Percentiles rank a stretch among this genome's conserved stretches.
Conservation (phyloP, 2,888 invertebrate species). For the Dione juno region DNA sequence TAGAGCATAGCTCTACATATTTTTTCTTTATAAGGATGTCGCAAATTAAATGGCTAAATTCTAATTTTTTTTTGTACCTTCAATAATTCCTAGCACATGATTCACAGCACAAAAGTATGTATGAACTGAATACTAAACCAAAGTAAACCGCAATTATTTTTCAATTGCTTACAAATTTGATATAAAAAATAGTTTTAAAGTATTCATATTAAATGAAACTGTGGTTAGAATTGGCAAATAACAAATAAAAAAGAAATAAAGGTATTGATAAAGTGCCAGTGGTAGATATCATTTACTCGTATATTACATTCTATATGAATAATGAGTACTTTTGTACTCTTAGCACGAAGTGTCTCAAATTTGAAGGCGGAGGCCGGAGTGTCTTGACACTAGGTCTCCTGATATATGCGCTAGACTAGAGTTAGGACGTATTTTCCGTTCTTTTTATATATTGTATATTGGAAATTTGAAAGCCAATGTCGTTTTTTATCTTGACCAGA, state of each 20-base stretch:
- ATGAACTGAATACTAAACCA: slow-evolving; percentile 25
- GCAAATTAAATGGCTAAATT: neutral
- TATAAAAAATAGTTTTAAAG: slow-evolving; percentile 1
- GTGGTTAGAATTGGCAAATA: neutral
- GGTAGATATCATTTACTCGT: too few species aligned
- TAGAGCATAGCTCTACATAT: neutral
- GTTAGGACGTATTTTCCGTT: too few species aligned
- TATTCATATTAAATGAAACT: neutral
- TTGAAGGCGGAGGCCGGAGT: too few species aligned
- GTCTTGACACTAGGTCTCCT: too few species aligned
- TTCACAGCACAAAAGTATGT: slow-evolving; percentile 11
- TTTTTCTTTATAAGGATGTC: neutral
- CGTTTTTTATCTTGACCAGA: too few species aligned
- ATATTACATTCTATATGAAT: too few species aligned
- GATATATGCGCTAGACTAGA: too few species aligned
- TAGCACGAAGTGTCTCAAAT: too few species aligned
- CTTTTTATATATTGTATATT: too few species aligned
- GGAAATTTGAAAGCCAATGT: too few species aligned
- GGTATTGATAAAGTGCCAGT: too few species aligned
- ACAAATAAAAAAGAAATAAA: neutral
- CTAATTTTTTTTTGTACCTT: neutral
- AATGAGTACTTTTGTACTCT: too few species aligned
- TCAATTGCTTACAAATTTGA: slow-evolving; percentile 17
- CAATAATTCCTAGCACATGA: slow-evolving; percentile 21
- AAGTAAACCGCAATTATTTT: slow-evolving; percentile 27